These are phyloP conservation scores for Drosophila meridionalis DNA, from an alignment of 2,888 invertebrate genomes.

Conservation along the genomic window DNA sequence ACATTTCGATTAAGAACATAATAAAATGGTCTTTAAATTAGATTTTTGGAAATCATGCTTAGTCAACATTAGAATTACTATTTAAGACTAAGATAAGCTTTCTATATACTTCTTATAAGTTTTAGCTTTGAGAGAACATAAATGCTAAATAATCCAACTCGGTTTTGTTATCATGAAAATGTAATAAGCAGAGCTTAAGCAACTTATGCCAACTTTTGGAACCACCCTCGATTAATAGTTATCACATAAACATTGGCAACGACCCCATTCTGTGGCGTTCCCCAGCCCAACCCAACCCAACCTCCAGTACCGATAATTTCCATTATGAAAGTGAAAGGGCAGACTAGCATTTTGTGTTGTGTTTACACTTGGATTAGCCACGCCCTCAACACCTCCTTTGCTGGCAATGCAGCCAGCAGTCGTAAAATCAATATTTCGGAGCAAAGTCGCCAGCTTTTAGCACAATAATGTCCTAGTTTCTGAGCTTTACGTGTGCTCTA, in stretches of 20 bases:
- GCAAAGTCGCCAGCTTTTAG: conserved; percentile 25
- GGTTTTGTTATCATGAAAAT: not conserved
- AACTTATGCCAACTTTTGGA: not conserved
- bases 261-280: not conserved
- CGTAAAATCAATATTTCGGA: conserved; percentile 59
- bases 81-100: not conserved
- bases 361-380: conserved; percentile 29
- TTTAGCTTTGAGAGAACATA: not conserved
- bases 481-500: not conserved
- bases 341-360: conserved; percentile 22
- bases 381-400: not conserved
- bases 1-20: not conserved
- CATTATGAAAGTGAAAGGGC: conserved; percentile 57
- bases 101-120: not conserved
- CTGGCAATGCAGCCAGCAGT: not conserved
- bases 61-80: not conserved
- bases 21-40: not conserved
- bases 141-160: not conserved
- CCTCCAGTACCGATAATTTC: conserved; percentile 34
- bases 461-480: conserved; percentile 17
- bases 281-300: not conserved
- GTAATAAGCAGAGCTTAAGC: not conserved
- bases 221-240: conserved; percentile 31
- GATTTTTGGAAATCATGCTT: not conserved
- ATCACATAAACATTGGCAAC: conserved; percentile 19